Evolutionary conservation across 2,888 invertebrate genomes (phyloP).

Genomic region (Anoncus sp.): DNA sequence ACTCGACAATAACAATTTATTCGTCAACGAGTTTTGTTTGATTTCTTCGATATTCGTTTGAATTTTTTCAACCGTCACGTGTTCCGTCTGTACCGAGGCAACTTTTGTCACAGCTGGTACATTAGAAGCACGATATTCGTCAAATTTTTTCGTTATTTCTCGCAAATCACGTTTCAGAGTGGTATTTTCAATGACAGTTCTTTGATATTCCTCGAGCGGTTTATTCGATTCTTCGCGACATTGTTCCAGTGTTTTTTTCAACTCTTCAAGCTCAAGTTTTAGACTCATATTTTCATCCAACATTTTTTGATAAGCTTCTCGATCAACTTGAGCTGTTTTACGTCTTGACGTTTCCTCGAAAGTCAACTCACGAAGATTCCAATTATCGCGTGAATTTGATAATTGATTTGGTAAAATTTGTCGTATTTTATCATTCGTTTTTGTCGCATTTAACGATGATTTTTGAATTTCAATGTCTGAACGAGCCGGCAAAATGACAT

Average conservation of each 20-base stretch:
- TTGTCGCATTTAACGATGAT: neutral
- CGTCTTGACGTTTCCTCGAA: neutral
- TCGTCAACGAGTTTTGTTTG: conserved; percentile 58
- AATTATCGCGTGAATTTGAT: neutral
- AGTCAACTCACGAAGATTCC: conserved; percentile 20
- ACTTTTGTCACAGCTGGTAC: conserved; percentile 64
- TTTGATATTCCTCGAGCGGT: conserved; percentile 59
- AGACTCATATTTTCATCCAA: conserved; percentile 62
- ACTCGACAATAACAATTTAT: conserved; percentile 65
- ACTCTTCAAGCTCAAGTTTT: conserved; percentile 32
- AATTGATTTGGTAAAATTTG: neutral
- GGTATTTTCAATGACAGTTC: conserved; percentile 73
- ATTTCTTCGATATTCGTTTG: conserved; percentile 41
- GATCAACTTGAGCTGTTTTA: conserved; percentile 13
- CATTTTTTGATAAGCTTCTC: conserved; percentile 38
- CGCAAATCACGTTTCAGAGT: conserved; percentile 72
- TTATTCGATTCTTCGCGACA: conserved; percentile 9
- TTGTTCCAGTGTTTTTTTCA: conserved; percentile 12
- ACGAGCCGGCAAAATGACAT: neutral
- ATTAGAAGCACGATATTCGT: conserved; percentile 43
- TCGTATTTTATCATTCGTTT: neutral
- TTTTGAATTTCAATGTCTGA: neutral
- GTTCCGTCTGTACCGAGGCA: conserved; percentile 75
- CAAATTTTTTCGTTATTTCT: conserved; percentile 66
- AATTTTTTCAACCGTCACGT: conserved; percentile 36